Percentiles rank a stretch among this genome's conserved stretches.
phyloP scores from a whole-genome alignment of 2,113 vertebrate species.

The Mormoops blainvillei region DNA sequence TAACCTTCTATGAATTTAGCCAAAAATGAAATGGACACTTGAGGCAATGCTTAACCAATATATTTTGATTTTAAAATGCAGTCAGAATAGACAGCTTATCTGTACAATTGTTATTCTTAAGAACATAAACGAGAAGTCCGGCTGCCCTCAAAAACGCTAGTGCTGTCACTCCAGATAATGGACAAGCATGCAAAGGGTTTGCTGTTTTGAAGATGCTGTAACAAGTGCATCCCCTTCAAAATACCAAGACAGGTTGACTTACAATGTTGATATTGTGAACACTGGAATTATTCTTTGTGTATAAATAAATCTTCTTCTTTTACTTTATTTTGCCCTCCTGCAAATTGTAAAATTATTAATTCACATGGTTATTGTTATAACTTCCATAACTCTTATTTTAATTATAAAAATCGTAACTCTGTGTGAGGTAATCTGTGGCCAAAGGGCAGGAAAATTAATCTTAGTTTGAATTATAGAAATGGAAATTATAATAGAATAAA shows the following conservation, averaged over 20 bases:
- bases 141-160: not conserved
- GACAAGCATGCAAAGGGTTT: not conserved
- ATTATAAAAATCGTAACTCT: conserved; percentile 17
- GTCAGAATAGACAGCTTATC: not conserved
- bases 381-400: not conserved
- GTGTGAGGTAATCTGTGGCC: not conserved
- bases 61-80: not conserved
- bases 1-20: not conserved
- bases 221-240: not conserved
- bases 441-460: conserved; percentile 45
- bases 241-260: not conserved
- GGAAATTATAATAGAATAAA: conserved; percentile 9
- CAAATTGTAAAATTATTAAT: conserved; percentile 7
- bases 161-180: not conserved
- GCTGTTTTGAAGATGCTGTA: not conserved
- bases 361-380: not conserved
- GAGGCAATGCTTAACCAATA: not conserved
- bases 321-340: not conserved
- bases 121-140: not conserved
- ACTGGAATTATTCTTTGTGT: not conserved
- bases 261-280: not conserved
- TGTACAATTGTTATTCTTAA: conserved; percentile 3
- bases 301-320: not conserved
- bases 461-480: conserved; percentile 38
- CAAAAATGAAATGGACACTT: not conserved